Percentiles rank a stretch among this genome's conserved stretches.
Conservation (phyloP, 2,888 invertebrate genomes). For the Synergus gifuensis region DNA sequence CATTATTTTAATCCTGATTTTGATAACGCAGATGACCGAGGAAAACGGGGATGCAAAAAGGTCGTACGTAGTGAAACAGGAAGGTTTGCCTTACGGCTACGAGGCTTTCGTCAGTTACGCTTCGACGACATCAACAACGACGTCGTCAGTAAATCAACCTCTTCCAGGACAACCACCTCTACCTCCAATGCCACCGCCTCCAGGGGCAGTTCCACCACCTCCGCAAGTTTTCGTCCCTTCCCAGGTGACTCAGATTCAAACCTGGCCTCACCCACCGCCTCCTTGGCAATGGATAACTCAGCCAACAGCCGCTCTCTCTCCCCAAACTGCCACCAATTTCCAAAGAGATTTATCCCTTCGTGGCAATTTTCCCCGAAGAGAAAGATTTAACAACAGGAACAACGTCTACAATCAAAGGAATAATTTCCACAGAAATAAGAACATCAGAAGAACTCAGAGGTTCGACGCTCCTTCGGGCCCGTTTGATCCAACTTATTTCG, state of each 20-base stretch:
- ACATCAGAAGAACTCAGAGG: conserved; percentile 65
- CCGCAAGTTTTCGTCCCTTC: conserved; percentile 72
- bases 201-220: conserved; percentile 65
- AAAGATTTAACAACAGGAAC: conserved; percentile 70
- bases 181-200: conserved; percentile 75
- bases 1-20: not conserved
- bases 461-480: conserved; percentile 67
- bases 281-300: conserved; percentile 76
- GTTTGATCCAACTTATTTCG: conserved; percentile 71
- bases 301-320: conserved; percentile 55
- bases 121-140: conserved; percentile 59
- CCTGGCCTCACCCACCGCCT: conserved; percentile 66
- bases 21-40: conserved; percentile 60
- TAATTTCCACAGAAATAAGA: conserved; percentile 71
- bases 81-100: conserved; percentile 66
- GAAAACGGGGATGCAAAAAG: conserved; percentile 67
- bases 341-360: conserved; percentile 69
- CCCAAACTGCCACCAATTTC: conserved; percentile 66
- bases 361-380: conserved; percentile 69
- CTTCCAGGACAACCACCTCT: conserved; percentile 75
- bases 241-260: conserved; percentile 71
- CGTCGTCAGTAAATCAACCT: conserved; percentile 69
- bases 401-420: conserved; percentile 69
- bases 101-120: conserved; percentile 70
- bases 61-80: conserved; percentile 63